These are phyloP conservation scores for Archegozetes longisetosus DNA, from an alignment of 1,140 invertebrate species.

Conservation along the genomic window DNA sequence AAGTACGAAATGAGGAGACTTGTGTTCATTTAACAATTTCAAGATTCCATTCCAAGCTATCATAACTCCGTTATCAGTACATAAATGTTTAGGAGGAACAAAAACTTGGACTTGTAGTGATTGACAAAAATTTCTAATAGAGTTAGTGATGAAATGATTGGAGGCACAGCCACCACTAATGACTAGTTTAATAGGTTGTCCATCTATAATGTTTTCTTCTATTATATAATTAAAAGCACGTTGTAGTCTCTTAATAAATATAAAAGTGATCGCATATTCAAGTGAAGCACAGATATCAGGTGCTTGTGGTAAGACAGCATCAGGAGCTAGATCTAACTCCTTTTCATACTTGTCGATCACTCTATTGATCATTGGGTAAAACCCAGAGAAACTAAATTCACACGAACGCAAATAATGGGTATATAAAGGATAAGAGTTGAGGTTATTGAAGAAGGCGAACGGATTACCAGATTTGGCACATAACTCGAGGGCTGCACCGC, in stretches of 20 bases:
- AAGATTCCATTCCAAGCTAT: slow-evolving; percentile 58
- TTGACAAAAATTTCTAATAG: slow-evolving; percentile 47
- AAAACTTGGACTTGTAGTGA: slow-evolving; percentile 45
- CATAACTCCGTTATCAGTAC: slow-evolving; percentile 98
- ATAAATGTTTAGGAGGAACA: slow-evolving; percentile 65
- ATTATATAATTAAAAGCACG: slow-evolving; percentile 57
- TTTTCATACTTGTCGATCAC: neutral
- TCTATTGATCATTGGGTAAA: neutral
- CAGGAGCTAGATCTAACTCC: slow-evolving; percentile 23
- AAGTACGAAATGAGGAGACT: neutral
- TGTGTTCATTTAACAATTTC: slow-evolving; percentile 8
- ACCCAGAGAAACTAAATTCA: slow-evolving; percentile 66
- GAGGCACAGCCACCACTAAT: slow-evolving; percentile 91
- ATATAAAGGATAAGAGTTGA: neutral
- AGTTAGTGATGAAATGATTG: slow-evolving; percentile 60
- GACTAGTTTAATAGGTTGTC: slow-evolving; percentile 39
- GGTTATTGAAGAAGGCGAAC: slow-evolving; percentile 34
- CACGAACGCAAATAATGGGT: slow-evolving; percentile 38
- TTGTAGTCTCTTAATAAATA: slow-evolving; percentile 61
- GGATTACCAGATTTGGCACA: slow-evolving; percentile 54
- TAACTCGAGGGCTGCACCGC: slow-evolving; percentile 68
- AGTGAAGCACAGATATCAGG: slow-evolving; percentile 71
- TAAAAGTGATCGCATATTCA: slow-evolving; percentile 52
- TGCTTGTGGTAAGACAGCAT: slow-evolving; percentile 56
- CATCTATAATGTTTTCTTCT: neutral